These are phyloP conservation scores for Eumacrocentrus americanus DNA, from an alignment of 2,888 invertebrate species.

Conservation along the genomic window DNA sequence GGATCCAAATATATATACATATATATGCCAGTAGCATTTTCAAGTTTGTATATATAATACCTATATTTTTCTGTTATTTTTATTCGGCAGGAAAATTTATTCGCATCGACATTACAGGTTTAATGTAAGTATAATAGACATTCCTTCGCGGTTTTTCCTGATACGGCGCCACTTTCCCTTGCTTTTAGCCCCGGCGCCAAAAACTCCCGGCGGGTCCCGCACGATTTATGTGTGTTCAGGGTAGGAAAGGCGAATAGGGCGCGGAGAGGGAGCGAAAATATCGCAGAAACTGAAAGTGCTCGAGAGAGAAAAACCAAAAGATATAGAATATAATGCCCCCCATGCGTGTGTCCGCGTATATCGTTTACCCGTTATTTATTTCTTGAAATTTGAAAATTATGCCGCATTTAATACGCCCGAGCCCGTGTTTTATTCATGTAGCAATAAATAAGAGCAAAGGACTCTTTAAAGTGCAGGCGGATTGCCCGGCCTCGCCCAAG, in stretches of 20 bases:
- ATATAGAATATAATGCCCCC: constrained; percentile 31
- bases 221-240: constrained; percentile 26
- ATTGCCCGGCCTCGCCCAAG: constrained; percentile 2
- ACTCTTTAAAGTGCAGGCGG: constrained; percentile 47
- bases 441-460: constrained; percentile 57
- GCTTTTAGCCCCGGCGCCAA: constrained; percentile 10
- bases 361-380: constrained; percentile 60
- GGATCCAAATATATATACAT: no score
- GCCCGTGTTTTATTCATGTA: constrained; percentile 59
- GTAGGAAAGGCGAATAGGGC: constrained; percentile 4
- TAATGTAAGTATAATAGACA: no score
- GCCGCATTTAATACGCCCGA: constrained; percentile 55
- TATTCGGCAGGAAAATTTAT: no score
- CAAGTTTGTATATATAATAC: constrained; percentile 3
- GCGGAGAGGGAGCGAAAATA: constrained; percentile 8
- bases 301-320: constrained; percentile 28
- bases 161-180: constrained; percentile 20
- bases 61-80: neutral
- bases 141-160: neutral
- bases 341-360: constrained; percentile 51
- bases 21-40: no score
- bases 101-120: no score
- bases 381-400: constrained; percentile 60
- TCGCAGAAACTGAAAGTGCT: constrained; percentile 1
- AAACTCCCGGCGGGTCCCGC: constrained; percentile 8